These are phyloP conservation scores for Achlya flavicornis DNA, from an alignment of 2,888 invertebrate species.

Conservation along the genomic window DNA sequence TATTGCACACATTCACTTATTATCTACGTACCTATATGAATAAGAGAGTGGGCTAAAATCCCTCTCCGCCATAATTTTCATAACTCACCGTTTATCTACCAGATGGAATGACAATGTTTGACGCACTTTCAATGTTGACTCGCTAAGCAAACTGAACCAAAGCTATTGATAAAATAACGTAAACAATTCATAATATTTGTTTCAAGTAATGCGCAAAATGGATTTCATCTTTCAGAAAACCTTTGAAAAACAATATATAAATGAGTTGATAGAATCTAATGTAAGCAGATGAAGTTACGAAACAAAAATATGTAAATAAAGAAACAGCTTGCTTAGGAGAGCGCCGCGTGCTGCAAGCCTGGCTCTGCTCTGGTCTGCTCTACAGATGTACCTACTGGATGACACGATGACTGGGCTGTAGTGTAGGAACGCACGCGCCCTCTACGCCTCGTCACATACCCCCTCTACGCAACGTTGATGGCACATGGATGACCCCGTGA, in stretches of 20 bases:
- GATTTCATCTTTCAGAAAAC: not conserved
- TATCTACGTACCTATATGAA: conserved; percentile 62
- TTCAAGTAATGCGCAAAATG: not conserved
- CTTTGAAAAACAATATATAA: not conserved
- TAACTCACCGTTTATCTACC: conserved; percentile 82
- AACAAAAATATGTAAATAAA: not conserved
- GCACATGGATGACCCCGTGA: conserved; percentile 67
- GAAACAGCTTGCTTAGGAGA: conserved; percentile 63
- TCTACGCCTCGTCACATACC: conserved; percentile 7
- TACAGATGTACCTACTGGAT: conserved; percentile 36
- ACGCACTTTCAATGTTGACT: conserved; percentile 63
- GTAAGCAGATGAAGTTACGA: not conserved
- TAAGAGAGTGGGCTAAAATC: conserved; percentile 79
- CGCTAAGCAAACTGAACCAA: conserved; percentile 74
- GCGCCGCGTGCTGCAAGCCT: conserved; percentile 71
- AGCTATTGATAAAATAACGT: conserved; percentile 21
- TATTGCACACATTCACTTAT: conserved; percentile 80
- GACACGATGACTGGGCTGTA: conserved; percentile 26
- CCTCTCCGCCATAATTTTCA: conserved; percentile 83
- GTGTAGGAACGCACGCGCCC: conserved; percentile 6
- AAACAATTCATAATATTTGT: not conserved
- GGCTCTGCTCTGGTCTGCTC: conserved; percentile 59
- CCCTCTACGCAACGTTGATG: conserved; percentile 53
- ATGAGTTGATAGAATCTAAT: not conserved
- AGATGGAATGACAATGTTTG: conserved; percentile 76